Percentiles rank a stretch among this genome's conserved stretches.
Evolutionary conservation across 1,140 invertebrate species (phyloP).

Genomic region (Ceratosolen solmsi): DNA sequence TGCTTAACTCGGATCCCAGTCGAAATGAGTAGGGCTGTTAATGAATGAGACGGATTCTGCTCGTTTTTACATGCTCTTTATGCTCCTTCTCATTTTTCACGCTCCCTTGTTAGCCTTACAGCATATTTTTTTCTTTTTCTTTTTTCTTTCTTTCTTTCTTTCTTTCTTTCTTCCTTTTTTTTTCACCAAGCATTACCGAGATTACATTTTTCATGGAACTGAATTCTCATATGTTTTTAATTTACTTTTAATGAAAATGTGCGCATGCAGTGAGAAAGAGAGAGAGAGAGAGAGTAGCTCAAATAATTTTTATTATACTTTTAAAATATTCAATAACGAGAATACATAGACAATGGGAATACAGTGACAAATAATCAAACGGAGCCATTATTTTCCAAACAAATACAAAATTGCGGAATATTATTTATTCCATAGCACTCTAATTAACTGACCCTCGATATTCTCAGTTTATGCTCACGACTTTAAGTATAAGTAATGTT

Average conservation of each 20-base stretch:
- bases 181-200: slow-evolving; percentile 30
- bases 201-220: slow-evolving; percentile 6
- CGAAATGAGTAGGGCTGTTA: slow-evolving; percentile 43
- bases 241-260: slow-evolving; percentile 5
- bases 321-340: too few relatives aligned
- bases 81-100: slow-evolving; percentile 1
- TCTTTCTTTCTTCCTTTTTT: slow-evolving; percentile 16
- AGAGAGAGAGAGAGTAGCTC: too few relatives aligned
- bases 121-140: background rate
- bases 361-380: too few relatives aligned
- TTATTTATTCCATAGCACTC: too few relatives aligned
- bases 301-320: background rate
- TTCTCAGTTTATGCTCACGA: too few relatives aligned
- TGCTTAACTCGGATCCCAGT: slow-evolving; percentile 1
- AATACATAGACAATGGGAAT: too few relatives aligned
- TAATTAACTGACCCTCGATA: too few relatives aligned
- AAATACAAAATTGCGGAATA: too few relatives aligned
- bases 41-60: slow-evolving; percentile 49
- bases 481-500: too few relatives aligned
- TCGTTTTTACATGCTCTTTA: slow-evolving; percentile 9
- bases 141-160: slow-evolving; percentile 20
- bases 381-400: too few relatives aligned
- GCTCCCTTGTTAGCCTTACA: background rate
- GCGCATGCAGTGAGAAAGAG: too few relatives aligned
- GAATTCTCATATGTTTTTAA: background rate